These are phyloP conservation scores for Thymelicus lineola DNA, from an alignment of 2,888 invertebrate genomes.

Conservation along the genomic window DNA sequence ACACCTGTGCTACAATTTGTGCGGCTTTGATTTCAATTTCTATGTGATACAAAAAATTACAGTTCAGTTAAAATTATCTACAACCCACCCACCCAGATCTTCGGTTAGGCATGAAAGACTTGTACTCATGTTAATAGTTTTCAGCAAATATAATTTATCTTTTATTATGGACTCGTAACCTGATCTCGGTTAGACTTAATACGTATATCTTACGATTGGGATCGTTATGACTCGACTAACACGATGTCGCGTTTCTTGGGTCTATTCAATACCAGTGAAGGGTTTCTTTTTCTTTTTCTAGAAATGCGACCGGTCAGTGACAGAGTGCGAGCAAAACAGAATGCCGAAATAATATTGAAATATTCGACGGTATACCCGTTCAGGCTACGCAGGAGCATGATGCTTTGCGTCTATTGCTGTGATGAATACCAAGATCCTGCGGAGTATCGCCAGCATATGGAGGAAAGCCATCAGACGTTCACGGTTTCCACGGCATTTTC, in stretches of 20 bases:
- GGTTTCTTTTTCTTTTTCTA: conserved; percentile 57
- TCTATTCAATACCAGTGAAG: conserved; percentile 45
- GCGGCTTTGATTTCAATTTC: too few relatives aligned
- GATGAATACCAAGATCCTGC: conserved; percentile 65
- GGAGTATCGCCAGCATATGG: conserved; percentile 64
- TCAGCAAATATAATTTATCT: too few relatives aligned
- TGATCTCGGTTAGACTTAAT: background rate
- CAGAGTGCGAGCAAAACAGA: conserved; percentile 64
- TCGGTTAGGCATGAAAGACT: too few relatives aligned
- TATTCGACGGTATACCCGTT: conserved; percentile 75
- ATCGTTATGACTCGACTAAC: background rate
- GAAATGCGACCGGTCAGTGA: conserved; percentile 58
- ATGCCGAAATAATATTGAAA: conserved; percentile 72
- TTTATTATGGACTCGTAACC: too few relatives aligned
- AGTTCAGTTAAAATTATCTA: too few relatives aligned
- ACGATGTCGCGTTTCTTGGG: background rate
- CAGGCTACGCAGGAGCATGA: conserved; percentile 62
- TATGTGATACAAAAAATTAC: too few relatives aligned
- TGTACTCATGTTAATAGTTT: too few relatives aligned
- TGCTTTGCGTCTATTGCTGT: conserved; percentile 76
- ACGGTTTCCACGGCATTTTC: conserved; percentile 68
- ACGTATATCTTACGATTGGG: background rate
- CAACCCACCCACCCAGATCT: too few relatives aligned
- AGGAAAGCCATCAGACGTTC: conserved; percentile 58
- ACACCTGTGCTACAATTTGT: too few relatives aligned